Base-by-base conservation (phyloP, 2,888 invertebrate genomes). In the Stegana nigrithorax region DNA sequence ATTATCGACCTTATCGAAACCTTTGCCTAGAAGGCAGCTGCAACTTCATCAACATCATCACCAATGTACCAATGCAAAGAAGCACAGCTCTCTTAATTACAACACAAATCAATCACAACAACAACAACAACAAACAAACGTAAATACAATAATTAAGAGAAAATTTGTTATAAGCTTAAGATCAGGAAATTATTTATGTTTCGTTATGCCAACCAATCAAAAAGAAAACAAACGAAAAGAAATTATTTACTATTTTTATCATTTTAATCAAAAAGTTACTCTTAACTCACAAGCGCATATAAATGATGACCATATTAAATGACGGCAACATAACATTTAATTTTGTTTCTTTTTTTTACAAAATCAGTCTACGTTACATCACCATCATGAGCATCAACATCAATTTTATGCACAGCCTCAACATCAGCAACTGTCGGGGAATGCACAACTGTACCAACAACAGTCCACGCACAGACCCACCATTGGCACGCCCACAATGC, bases 371-470 rank as follows among this genome's bases (percentile, higher is more conserved):
- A n/a, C n/a, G n/a, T n/a, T n/a, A n/a, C 44, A 58, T n/a, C 58
- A 42, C 10, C 42, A 58, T 44, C 44, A 58, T 14, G 8, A 51
- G 6, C 51, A 53, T 5, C 51, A 53, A 14, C 51, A 58, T 27
- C 58, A 45, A 21, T n/a, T n/a, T n/a, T n/a, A n/a, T n/a, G n/a
- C n/a, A n/a, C 42, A 58, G 6, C 44, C 42, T 3, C 19, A 51
- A 5, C 51, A 53, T 7, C 29, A 53, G 10, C 53, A 59, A 19
- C 59, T 29, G 53, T 79, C 81, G 14, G 76, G 76, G 2, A 82
- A 82, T 56, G 83, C 82, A 10, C 82, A 82, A 60, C 83, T 82
- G 1, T 81, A 82, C 56, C 81, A 82, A 67, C 68, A 76, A 26
- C 82, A 81, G 32, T 78, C 75, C 6, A 80, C 81, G 23, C n/a